Evolutionary conservation across 2,888 invertebrate species (phyloP).

Genomic region (Apeira syringaria): DNA sequence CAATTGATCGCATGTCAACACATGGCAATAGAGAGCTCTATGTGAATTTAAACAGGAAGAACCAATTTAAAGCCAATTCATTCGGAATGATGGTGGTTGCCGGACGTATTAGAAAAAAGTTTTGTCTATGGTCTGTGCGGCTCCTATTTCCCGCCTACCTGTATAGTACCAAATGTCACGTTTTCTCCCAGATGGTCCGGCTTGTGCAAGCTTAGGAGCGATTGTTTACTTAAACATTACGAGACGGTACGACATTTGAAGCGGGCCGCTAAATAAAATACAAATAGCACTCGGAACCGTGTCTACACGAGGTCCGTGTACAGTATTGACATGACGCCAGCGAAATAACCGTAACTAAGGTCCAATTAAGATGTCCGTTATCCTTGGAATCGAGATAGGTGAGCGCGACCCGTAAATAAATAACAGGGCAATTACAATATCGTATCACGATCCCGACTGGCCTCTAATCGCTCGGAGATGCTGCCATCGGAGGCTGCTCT

Average conservation of each 20-base stretch:
- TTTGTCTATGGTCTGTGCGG: constrained; percentile 33
- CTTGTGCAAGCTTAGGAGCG: constrained; percentile 73
- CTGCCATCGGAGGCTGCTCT: constrained; percentile 58
- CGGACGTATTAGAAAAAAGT: constrained; percentile 68
- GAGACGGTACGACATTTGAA: constrained; percentile 81
- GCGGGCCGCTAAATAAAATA: constrained; percentile 80
- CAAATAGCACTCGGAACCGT: constrained; percentile 72
- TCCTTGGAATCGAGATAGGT: constrained; percentile 64
- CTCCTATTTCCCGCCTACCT: constrained; percentile 48
- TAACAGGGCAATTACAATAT: constrained; percentile 76
- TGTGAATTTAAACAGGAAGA: constrained; percentile 79
- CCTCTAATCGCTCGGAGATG: constrained; percentile 71
- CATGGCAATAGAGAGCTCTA: constrained; percentile 65
- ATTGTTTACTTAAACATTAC: constrained; percentile 81
- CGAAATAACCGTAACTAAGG: constrained; percentile 70
- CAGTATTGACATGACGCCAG: constrained; percentile 67
- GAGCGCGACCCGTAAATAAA: constrained; percentile 66
- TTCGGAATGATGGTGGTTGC: constrained; percentile 65
- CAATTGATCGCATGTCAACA: constrained; percentile 76
- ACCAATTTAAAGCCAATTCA: constrained; percentile 80
- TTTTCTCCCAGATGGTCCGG: constrained; percentile 77
- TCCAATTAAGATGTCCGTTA: constrained; percentile 77
- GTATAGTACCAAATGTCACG: constrained; percentile 72
- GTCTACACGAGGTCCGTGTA: constrained; percentile 65
- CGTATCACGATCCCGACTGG: constrained; percentile 71